These are phyloP conservation scores for Gadopsis marmoratus DNA, from an alignment of 2,797 vertebrate genomes.

Conservation along the genomic window DNA sequence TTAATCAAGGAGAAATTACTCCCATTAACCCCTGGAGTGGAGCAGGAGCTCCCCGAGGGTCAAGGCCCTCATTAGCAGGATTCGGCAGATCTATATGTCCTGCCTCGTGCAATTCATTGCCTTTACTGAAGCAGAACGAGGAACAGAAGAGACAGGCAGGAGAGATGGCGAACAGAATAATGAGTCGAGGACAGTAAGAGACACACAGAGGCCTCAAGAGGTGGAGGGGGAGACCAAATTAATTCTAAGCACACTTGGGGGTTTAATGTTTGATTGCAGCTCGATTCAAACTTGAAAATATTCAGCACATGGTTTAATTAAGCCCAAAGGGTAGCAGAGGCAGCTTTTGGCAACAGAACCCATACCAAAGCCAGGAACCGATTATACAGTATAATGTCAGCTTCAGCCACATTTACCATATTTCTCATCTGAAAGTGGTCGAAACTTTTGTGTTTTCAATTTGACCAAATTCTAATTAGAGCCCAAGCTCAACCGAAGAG, in stretches of 20 bases:
- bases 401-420: not conserved
- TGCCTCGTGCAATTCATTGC: slow-evolving; percentile 29
- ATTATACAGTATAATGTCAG: not conserved
- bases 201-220: not conserved
- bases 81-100: slow-evolving; percentile 40
- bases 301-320: slow-evolving; percentile 31
- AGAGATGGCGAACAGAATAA: not conserved
- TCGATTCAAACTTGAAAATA: slow-evolving; percentile 20
- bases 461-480: slow-evolving; percentile 21
- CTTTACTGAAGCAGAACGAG: slow-evolving; percentile 8
- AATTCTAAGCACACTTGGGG: not conserved
- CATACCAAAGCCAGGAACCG: not conserved
- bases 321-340: slow-evolving; percentile 7
- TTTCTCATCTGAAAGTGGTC: not conserved
- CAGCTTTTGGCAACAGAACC: not conserved
- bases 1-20: slow-evolving; percentile 58
- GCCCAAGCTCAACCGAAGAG: not conserved
- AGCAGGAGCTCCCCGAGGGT: slow-evolving; percentile 43
- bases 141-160: slow-evolving; percentile 21
- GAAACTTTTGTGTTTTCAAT: slow-evolving; percentile 2
- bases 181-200: not conserved
- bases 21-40: slow-evolving; percentile 42
- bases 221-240: not conserved
- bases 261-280: slow-evolving; percentile 6
- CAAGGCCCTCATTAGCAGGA: slow-evolving; percentile 49